Percentiles rank a stretch among this genome's conserved stretches.
These are phyloP conservation scores for Mus minutoides DNA, from an alignment of 2,797 vertebrate genomes.

Conservation along the genomic window DNA sequence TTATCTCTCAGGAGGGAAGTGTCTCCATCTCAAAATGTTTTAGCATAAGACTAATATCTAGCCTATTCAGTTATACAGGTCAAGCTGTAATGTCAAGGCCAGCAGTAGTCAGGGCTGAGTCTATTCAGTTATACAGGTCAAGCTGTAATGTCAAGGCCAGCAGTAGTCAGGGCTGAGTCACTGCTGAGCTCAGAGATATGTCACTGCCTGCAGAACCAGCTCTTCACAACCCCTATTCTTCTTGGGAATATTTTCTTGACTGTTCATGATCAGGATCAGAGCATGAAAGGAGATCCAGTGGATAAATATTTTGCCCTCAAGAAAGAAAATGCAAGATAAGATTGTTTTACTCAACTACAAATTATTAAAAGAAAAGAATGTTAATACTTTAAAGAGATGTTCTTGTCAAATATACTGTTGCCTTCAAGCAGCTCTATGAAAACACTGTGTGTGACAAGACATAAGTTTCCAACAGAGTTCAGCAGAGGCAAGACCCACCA, in stretches of 20 bases:
- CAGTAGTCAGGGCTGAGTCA: background rate
- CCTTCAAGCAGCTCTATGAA: background rate
- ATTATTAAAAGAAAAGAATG: slow-evolving; percentile 41
- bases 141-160: background rate
- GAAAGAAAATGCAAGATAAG: slow-evolving; percentile 14
- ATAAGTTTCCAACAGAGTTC: background rate
- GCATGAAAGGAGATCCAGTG: background rate
- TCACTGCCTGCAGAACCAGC: background rate
- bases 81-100: background rate
- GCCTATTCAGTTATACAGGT: background rate
- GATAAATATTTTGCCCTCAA: background rate
- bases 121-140: background rate
- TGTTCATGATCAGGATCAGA: background rate
- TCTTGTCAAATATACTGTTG: background rate
- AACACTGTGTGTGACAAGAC: background rate
- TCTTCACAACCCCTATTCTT: background rate
- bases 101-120: background rate
- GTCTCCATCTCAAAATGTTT: background rate
- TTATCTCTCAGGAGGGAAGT: background rate
- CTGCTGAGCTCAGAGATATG: background rate
- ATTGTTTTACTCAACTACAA: slow-evolving; percentile 16
- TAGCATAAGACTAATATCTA: background rate
- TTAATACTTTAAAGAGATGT: background rate
- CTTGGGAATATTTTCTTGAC: background rate
- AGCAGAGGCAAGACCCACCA: background rate